These are phyloP conservation scores for Anas platyrhynchos DNA, from an alignment of 2,113 vertebrate genomes.

Conservation along the genomic window DNA sequence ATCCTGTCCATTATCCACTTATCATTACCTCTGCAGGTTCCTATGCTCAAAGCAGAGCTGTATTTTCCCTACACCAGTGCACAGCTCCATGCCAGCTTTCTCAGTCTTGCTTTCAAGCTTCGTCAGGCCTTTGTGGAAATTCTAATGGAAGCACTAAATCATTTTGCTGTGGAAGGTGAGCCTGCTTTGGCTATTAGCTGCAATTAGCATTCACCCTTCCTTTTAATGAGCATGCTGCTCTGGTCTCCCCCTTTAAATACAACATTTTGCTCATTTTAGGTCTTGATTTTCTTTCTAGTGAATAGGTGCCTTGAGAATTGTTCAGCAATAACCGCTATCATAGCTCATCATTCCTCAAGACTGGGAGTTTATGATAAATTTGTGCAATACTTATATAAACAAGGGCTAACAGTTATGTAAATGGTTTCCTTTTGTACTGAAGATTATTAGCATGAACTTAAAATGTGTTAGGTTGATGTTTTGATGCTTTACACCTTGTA, in stretches of 20 bases:
- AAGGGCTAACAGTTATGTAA: neutral
- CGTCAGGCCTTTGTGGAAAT: neutral
- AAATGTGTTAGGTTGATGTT: neutral
- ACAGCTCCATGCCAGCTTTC: neutral
- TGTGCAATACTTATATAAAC: neutral
- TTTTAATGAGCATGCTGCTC: neutral
- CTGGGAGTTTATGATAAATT: neutral
- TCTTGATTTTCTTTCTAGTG: neutral
- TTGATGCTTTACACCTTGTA: neutral
- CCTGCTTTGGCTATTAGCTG: neutral
- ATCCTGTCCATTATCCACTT: neutral
- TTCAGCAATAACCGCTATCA: neutral
- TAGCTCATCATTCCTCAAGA: neutral
- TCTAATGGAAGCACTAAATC: conserved; percentile 24
- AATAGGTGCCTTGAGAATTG: neutral
- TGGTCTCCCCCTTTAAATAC: neutral
- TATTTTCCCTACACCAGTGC: neutral
- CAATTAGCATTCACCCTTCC: neutral
- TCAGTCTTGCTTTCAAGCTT: neutral
- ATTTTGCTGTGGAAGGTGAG: neutral
- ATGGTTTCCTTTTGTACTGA: neutral
- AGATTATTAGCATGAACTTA: neutral
- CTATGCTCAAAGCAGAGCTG: neutral
- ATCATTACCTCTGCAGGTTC: neutral
- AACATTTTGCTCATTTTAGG: neutral